Conservation (phyloP, 2,113 vertebrate species). For the Brienomyrus brachyistius region DNA sequence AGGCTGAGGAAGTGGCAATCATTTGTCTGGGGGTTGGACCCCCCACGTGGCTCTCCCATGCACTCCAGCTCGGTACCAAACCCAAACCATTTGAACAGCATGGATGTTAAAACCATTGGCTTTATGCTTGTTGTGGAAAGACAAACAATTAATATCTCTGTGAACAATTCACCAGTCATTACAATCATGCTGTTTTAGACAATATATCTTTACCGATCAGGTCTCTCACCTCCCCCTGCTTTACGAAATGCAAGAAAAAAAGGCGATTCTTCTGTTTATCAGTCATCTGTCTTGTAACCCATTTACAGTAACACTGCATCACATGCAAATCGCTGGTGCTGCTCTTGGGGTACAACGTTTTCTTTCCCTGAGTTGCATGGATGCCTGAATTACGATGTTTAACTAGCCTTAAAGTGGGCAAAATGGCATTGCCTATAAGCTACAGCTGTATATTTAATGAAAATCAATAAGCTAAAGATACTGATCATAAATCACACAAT, state of each 20-base stretch:
- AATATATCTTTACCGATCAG: background rate
- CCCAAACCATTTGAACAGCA: background rate
- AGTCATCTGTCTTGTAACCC: background rate
- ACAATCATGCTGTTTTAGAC: background rate
- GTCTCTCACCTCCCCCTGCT: background rate
- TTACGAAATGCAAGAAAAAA: background rate
- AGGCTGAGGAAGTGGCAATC: conserved; percentile 66
- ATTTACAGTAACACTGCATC: background rate
- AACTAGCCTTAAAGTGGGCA: background rate
- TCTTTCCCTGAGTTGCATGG: background rate
- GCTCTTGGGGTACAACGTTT: background rate
- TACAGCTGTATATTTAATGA: background rate
- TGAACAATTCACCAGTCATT: background rate
- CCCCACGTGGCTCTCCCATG: background rate
- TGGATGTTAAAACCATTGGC: background rate
- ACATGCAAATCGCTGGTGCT: background rate
- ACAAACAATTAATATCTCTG: background rate
- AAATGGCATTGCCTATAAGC: background rate
- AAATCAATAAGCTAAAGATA: conserved; percentile 7
- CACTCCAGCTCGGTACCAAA: background rate
- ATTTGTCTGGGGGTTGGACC: conserved; percentile 58
- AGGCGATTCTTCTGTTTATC: background rate
- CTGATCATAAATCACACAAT: background rate
- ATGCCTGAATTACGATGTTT: background rate
- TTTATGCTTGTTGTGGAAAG: background rate